Base-by-base conservation (phyloP, 2,797 vertebrate species). In the Huso huso region DNA sequence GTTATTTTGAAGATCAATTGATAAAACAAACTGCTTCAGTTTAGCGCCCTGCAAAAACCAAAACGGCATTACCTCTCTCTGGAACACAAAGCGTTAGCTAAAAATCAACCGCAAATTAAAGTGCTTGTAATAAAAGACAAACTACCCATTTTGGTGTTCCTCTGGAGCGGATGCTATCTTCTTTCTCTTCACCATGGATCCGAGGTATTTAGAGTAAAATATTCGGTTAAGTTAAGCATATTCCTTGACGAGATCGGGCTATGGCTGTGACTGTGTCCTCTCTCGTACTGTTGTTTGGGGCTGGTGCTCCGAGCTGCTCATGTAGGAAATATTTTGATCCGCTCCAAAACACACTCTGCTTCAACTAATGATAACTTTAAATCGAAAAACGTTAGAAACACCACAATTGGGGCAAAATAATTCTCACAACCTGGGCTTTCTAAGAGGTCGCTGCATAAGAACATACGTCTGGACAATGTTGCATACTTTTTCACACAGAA, bases 161-260 rank as follows among this genome's bases (percentile, higher is more conserved):
- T 84, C 87, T 72, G 81, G 82, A 72, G 86, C 86, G 11, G 82
- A 75, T 69, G 86, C 82, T 78, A 81, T 90, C 89, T 85, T 90
- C 89, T 82, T 91, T 81, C 90, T 91, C 88, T 92, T 95, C 91
- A 94, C 94, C 94, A 91, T 93, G 89, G 88, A 80, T 88, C 89
- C 88, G 87, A 79, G 75, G 79, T 77, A 82, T 77, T 83, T 79
- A 70, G 78, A 75, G 72, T 82, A 71, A 79, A 80, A 77, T 78
- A 75, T 60, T 57, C 71, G 80, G 71, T 71, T 81, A 79, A 86
- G 79, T 75, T 70, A 70, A 84, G 83, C 94, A 95, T 94, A 81
- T 83, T 91, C 71, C 86, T 78, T 75, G 84, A 77, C 84, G 75
- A 81, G 76, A 84, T 69, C 74, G 37, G 83, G 73, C 81, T 73